phyloP scores from a whole-genome alignment of 2,888 invertebrate species.

The Dorcus parallelipipedus region DNA sequence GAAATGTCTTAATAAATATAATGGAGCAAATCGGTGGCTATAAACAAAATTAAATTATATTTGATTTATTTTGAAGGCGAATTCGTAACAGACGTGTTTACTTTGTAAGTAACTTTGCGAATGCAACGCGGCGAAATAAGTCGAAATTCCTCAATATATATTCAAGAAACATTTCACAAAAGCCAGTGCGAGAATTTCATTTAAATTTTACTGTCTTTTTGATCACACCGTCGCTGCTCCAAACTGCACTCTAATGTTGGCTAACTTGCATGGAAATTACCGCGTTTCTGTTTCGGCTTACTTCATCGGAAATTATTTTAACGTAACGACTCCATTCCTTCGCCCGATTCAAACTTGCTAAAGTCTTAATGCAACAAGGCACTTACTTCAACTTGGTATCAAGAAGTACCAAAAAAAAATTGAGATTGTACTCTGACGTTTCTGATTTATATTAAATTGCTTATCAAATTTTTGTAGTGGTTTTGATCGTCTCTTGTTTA shows the following conservation, averaged over 20 bases:
- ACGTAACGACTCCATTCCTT: slow-evolving; percentile 8
- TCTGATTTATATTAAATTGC: no score
- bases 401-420: no score
- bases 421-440: no score
- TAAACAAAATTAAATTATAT: no score
- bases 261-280: slow-evolving; percentile 30
- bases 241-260: slow-evolving; percentile 27
- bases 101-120: no score
- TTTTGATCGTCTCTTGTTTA: no score
- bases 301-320: neutral
- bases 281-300: slow-evolving; percentile 12
- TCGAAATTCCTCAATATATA: slow-evolving; percentile 25
- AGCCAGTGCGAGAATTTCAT: slow-evolving; percentile 27
- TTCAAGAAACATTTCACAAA: slow-evolving; percentile 25
- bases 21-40: no score
- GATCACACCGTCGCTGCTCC: slow-evolving; percentile 27
- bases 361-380: neutral
- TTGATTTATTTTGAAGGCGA: no score
- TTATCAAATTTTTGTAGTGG: no score
- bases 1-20: no score
- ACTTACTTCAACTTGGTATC: neutral
- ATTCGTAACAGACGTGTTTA: no score
- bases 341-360: neutral
- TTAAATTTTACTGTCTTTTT: slow-evolving; percentile 28
- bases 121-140: neutral